These are phyloP conservation scores for Coendou prehensilis DNA, from an alignment of 2,797 vertebrate genomes.

Conservation along the genomic window DNA sequence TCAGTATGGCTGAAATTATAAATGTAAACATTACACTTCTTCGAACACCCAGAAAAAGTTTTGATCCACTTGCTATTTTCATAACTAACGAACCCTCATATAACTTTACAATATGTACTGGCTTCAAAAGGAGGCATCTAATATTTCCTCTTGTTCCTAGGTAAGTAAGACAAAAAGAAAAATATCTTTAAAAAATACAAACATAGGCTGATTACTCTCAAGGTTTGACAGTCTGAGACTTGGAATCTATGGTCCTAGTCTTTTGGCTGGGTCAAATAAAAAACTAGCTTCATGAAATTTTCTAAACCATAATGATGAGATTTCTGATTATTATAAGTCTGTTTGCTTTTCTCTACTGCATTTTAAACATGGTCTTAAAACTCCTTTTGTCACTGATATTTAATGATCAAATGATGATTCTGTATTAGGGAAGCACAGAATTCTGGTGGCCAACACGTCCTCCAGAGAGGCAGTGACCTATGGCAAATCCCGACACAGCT, in stretches of 20 bases:
- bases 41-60: background rate
- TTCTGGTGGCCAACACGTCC: background rate
- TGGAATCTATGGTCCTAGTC: conserved; percentile 21
- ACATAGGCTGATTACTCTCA: background rate
- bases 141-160: conserved; percentile 66
- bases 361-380: conserved; percentile 39
- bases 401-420: conserved; percentile 27
- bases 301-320: background rate
- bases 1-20: conserved; percentile 49
- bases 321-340: conserved; percentile 33
- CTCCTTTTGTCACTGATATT: background rate
- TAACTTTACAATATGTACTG: conserved; percentile 24
- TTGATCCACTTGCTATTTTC: conserved; percentile 2
- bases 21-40: background rate
- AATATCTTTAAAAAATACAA: conserved; percentile 32
- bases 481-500: background rate
- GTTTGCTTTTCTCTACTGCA: conserved; percentile 44
- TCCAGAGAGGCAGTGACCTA: background rate
- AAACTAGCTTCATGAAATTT: conserved; percentile 26
- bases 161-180: conserved; percentile 63
- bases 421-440: background rate
- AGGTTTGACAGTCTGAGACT: conserved; percentile 30
- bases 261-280: background rate
- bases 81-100: conserved; percentile 50
- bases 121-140: conserved; percentile 52